These are phyloP conservation scores for Siniperca undulata DNA, from an alignment of 2,797 vertebrate species.

Conservation along the genomic window DNA sequence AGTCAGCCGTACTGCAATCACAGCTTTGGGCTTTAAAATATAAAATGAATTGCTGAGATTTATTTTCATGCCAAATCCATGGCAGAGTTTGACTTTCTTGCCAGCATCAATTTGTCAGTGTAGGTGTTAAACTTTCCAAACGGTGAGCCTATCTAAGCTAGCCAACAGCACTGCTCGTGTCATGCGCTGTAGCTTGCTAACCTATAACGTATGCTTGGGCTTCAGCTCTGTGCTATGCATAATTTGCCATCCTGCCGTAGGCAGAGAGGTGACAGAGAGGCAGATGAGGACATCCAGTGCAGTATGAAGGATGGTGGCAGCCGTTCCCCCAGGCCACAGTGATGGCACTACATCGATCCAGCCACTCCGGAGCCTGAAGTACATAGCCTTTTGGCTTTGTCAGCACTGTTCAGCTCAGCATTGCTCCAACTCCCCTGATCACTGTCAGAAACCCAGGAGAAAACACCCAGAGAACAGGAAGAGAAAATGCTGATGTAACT, in stretches of 20 bases:
- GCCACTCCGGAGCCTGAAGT: constrained; percentile 76
- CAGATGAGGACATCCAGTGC: constrained; percentile 81
- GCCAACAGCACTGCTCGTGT: constrained; percentile 43
- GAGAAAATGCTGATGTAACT: constrained; percentile 64
- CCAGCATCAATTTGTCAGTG: constrained; percentile 62
- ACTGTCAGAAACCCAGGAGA: constrained; percentile 72
- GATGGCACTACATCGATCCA: constrained; percentile 81
- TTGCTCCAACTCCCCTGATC: constrained; percentile 69
- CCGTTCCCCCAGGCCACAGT: constrained; percentile 68
- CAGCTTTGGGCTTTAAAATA: constrained; percentile 48
- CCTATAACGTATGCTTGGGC: constrained; percentile 64
- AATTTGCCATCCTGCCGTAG: constrained; percentile 60
- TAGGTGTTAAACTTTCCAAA: constrained; percentile 50
- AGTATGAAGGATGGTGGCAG: constrained; percentile 82
- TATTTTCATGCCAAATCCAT: constrained; percentile 42
- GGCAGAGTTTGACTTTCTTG: constrained; percentile 39
- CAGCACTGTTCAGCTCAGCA: constrained; percentile 79
- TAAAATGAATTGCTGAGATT: constrained; percentile 58
- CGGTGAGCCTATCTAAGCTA: constrained; percentile 20
- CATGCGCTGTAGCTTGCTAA: constrained; percentile 48
- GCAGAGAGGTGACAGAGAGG: constrained; percentile 75
- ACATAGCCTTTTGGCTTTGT: constrained; percentile 80
- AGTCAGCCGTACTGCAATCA: constrained; percentile 26
- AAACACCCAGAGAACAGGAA: constrained; percentile 39
- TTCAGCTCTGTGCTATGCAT: constrained; percentile 65